These are phyloP conservation scores for Lepus oiostolus DNA, from an alignment of 2,797 vertebrate species.

Conservation along the genomic window DNA sequence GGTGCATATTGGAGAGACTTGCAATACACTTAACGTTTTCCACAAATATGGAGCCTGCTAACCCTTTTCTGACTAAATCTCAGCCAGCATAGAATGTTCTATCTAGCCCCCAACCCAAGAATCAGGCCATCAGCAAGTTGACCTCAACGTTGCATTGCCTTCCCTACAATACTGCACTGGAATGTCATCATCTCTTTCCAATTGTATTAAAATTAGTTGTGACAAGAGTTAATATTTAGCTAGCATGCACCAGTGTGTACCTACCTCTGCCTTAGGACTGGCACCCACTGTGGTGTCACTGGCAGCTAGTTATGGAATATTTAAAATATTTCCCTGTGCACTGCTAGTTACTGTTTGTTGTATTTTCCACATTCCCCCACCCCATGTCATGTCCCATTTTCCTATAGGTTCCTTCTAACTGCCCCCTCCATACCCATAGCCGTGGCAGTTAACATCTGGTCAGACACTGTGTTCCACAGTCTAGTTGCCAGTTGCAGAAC, in stretches of 20 bases:
- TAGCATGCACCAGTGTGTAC: neutral
- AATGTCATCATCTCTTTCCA: neutral
- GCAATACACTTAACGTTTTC: neutral
- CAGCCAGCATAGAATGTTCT: neutral
- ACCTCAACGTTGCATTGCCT: neutral
- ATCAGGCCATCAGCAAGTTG: neutral
- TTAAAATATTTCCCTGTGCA: neutral
- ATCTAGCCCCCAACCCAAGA: neutral
- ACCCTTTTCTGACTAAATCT: neutral
- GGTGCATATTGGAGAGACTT: neutral
- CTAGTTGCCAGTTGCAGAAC: neutral
- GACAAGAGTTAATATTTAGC: neutral
- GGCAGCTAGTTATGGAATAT: neutral
- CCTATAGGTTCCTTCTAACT: neutral
- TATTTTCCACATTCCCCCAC: neutral
- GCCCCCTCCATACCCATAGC: accelerated
- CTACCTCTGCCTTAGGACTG: neutral
- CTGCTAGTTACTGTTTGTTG: neutral
- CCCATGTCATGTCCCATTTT: too few species aligned
- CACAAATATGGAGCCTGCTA: neutral
- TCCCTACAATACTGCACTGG: neutral
- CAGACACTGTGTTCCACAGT: neutral
- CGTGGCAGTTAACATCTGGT: neutral
- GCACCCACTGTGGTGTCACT: neutral
- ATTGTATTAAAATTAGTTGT: neutral